Base-by-base conservation (phyloP, 2,888 invertebrate species). In the Oxystoma pomonae region DNA sequence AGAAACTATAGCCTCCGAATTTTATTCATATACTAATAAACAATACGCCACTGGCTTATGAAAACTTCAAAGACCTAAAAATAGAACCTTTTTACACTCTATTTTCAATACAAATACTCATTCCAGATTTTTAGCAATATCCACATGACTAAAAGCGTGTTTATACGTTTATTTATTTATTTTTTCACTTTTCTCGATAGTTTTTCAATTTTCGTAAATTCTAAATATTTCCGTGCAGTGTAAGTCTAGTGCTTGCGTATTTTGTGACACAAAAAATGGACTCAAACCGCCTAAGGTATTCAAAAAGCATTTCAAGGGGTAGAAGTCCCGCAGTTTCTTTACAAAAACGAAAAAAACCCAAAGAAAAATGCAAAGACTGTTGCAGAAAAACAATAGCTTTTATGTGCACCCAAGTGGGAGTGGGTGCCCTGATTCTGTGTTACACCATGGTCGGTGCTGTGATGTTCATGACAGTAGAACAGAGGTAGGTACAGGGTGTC, bases 321-420 rank as follows among this genome's bases (percentile, higher is more conserved):
- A 5, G 53, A 9, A 53, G 53, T 16, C 53, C 53, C n/a, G 53
- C 53, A 9, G 3, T 53, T 9, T n/a, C 53, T 19, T 12, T 12
- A 12, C 19, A 3, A 16, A 53, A n/a, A 16, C 58, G 53, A 1
- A 63, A 55, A 58, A 65, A 52, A 58, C 87, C 90, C 0, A 82
- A 87, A 35, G 91, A 91, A 75, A 90, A 89, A 74, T 86, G 94
- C 62, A 92, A 92, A 79, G 90, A 92, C 75, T 94, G 92, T 77
- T 90, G 91, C 73, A 85, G 94, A 55, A 93, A 93, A 79, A 85
- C 93, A 71, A 87, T 92, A 62, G 92, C 93, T 5, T 94, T 94
- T 75, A 94, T 94, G 94, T 94, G 92, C 81, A 94, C 94, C 5
- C 94, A 94, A 84, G 90, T 91, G 74, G 94, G 94, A 70, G 94